Evolutionary conservation across 1,140 invertebrate species (phyloP).

Genomic region (Atta colombica): DNA sequence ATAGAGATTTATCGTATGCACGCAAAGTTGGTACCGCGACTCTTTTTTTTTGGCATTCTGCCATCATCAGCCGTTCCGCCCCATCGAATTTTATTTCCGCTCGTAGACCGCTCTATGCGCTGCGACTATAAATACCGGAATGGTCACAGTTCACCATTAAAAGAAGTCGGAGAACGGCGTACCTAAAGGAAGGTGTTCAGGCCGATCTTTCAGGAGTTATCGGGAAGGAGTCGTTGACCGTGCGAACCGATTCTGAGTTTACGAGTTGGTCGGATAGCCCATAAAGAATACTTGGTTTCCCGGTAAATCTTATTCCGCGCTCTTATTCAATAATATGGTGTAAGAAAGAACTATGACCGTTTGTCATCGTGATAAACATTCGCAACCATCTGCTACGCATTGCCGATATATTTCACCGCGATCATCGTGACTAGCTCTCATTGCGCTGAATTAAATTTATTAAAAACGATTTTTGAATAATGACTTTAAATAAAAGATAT

Average conservation of each 20-base stretch:
- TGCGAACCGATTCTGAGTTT: constrained; percentile 57
- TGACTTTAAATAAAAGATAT: neutral
- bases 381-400: constrained; percentile 43
- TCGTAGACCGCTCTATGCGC: constrained; percentile 57
- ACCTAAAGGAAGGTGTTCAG: neutral
- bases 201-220: constrained; percentile 49
- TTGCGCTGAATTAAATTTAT: constrained; percentile 51
- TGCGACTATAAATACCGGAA: constrained; percentile 75
- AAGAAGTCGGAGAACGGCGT: constrained; percentile 33
- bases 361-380: constrained; percentile 68
- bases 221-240: constrained; percentile 53
- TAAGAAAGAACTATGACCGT: constrained; percentile 54
- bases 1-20: constrained; percentile 82
- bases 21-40: constrained; percentile 65
- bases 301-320: constrained; percentile 72
- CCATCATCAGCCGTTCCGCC: constrained; percentile 79
- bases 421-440: neutral
- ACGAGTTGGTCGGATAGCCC: constrained; percentile 68
- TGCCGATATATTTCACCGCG: constrained; percentile 28
- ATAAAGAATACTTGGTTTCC: constrained; percentile 68
- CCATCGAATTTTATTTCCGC: constrained; percentile 82
- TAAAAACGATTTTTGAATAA: neutral
- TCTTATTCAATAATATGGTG: constrained; percentile 71
- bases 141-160: constrained; percentile 53
- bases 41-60: constrained; percentile 76